Percentiles rank a stretch among this genome's conserved stretches.
Conservation (phyloP, 2,888 invertebrate species). For the Congeria kusceri region DNA sequence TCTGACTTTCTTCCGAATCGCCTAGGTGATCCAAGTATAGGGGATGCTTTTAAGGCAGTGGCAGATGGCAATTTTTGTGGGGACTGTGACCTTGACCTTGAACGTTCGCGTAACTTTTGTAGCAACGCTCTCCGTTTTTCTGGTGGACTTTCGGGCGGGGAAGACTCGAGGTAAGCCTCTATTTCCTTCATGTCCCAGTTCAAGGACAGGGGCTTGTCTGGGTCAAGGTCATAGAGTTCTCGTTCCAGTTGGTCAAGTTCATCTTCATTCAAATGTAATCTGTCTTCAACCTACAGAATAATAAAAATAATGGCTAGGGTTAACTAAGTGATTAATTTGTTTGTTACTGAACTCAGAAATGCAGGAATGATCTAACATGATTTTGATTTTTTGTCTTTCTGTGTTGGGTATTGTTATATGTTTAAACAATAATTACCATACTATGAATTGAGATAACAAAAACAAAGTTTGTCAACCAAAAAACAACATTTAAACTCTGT, state of each 20-base stretch:
- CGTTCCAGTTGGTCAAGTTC: slow-evolving; percentile 67
- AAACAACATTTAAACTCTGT: no score
- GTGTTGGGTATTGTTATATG: no score
- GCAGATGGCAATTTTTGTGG: slow-evolving; percentile 53
- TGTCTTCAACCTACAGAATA: slow-evolving; percentile 46
- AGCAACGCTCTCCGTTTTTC: slow-evolving; percentile 69
- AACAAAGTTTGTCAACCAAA: no score
- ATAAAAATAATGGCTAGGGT: no score
- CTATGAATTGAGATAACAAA: no score
- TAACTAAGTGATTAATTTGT: no score
- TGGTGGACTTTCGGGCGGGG: slow-evolving; percentile 77
- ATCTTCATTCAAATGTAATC: slow-evolving; percentile 53
- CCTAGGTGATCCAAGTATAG: slow-evolving; percentile 22
- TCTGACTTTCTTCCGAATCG: slow-evolving; percentile 11
- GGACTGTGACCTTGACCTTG: slow-evolving; percentile 67
- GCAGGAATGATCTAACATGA: no score
- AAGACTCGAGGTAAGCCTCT: slow-evolving; percentile 72
- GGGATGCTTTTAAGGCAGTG: slow-evolving; percentile 39
- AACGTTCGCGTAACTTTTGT: slow-evolving; percentile 56
- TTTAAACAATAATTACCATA: no score
- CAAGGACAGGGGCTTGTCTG: slow-evolving; percentile 49
- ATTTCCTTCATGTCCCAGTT: slow-evolving; percentile 72
- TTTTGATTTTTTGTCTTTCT: no score
- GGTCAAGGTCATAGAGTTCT: slow-evolving; percentile 59
- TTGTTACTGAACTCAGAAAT: no score